Evolutionary conservation across 2,888 invertebrate species (phyloP).

Genomic region (Lasioglossum malachurum): DNA sequence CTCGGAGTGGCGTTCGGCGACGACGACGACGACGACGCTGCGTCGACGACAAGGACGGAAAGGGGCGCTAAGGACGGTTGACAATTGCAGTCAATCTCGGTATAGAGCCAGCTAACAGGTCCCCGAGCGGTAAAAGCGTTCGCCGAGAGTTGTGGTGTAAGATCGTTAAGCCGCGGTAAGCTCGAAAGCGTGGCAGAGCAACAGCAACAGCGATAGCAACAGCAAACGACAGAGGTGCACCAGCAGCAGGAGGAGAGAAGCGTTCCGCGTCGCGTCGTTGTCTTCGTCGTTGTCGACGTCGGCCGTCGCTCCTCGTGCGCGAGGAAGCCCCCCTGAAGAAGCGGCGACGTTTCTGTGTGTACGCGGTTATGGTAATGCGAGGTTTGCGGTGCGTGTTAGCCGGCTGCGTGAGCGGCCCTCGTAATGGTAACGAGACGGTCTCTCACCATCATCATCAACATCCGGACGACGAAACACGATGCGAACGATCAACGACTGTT

Average conservation of each 20-base stretch:
- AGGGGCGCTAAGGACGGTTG: conserved; percentile 30
- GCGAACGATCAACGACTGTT: conserved; percentile 75
- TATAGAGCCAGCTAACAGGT: conserved; percentile 45
- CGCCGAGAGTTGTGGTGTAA: conserved; percentile 33
- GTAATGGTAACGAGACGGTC: conserved; percentile 77
- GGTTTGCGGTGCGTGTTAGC: conserved; percentile 74
- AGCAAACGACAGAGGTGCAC: neutral
- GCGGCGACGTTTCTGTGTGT: conserved; percentile 55
- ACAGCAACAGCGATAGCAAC: conserved; percentile 17
- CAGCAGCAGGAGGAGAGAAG: neutral
- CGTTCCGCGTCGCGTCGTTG: conserved; percentile 15
- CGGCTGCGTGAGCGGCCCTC: conserved; percentile 73
- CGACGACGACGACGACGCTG: neutral
- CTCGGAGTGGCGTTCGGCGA: neutral
- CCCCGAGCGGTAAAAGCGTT: conserved; percentile 45
- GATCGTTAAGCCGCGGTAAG: conserved; percentile 54
- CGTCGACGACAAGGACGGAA: neutral
- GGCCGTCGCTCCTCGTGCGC: conserved; percentile 9
- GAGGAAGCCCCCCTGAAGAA: conserved; percentile 40
- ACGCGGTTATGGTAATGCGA: conserved; percentile 76
- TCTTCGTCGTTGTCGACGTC: neutral
- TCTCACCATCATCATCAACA: conserved; percentile 79
- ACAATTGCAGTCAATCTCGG: conserved; percentile 53
- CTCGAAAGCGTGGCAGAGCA: conserved; percentile 56
- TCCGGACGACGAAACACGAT: conserved; percentile 77